phyloP scores from a whole-genome alignment of 2,797 vertebrate genomes.

The Alca torda region DNA sequence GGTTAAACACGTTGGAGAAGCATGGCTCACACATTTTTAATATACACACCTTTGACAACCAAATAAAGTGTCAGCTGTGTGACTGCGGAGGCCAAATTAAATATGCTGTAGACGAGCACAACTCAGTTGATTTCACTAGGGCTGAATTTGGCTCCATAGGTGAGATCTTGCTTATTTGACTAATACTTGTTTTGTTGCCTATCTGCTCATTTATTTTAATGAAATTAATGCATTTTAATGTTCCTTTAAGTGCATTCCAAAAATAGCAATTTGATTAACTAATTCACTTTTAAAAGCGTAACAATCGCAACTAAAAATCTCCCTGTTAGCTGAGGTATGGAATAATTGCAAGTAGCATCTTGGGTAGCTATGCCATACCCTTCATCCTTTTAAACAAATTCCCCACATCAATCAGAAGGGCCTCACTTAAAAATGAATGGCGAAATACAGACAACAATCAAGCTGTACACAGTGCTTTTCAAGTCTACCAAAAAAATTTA shows the following conservation, averaged over 20 bases:
- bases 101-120: conserved; percentile 11
- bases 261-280: conserved; percentile 55
- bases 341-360: not conserved
- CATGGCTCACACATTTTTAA: not conserved
- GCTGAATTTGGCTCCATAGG: not conserved
- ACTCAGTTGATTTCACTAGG: conserved; percentile 5
- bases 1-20: conserved; percentile 20
- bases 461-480: not conserved
- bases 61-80: conserved; percentile 26
- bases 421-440: conserved; percentile 26
- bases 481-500: not conserved
- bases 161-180: conserved; percentile 33
- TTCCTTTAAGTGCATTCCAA: conserved; percentile 52
- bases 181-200: conserved; percentile 40
- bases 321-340: not conserved
- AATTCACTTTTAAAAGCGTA: conserved; percentile 4
- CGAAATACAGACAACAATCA: not conserved
- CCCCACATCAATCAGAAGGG: conserved; percentile 18
- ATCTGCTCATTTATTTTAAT: conserved; percentile 46
- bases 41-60: conserved; percentile 31
- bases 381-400: conserved; percentile 20
- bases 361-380: not conserved
- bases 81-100: conserved; percentile 31
- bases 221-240: conserved; percentile 54
- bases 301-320: conserved; percentile 42